Conservation (phyloP, 2,888 invertebrate genomes). For the Aelia acuminata region DNA sequence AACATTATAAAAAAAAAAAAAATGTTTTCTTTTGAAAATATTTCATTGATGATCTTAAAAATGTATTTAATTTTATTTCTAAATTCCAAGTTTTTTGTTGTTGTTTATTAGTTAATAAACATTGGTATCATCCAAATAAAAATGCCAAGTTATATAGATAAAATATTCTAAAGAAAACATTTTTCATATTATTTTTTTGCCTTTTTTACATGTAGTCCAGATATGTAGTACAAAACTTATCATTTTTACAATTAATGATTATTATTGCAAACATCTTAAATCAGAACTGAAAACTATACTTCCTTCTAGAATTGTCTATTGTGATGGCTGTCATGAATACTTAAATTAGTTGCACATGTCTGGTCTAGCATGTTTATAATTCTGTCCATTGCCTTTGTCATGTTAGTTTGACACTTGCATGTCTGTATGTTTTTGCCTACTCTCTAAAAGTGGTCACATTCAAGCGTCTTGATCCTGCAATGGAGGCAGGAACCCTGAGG, state of each 20-base stretch:
- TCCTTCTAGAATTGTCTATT: background rate
- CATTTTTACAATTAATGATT: constrained; percentile 56
- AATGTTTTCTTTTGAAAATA: background rate
- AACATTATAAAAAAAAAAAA: background rate
- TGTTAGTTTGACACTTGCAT: constrained; percentile 61
- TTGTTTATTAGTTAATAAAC: no score
- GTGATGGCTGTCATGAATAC: constrained; percentile 17
- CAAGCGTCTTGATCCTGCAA: constrained; percentile 76
- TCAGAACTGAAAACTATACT: constrained; percentile 3
- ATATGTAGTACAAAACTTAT: constrained; percentile 54
- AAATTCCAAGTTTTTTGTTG: background rate
- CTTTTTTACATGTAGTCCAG: constrained; percentile 55
- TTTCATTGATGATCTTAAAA: background rate
- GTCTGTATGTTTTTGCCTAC: constrained; percentile 67
- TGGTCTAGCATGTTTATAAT: constrained; percentile 59
- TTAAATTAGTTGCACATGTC: constrained; percentile 53
- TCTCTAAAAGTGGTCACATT: constrained; percentile 82
- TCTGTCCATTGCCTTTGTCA: background rate
- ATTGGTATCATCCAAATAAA: background rate
- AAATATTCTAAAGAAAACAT: background rate
- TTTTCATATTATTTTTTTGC: background rate
- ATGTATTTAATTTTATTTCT: background rate
- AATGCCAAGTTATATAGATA: background rate
- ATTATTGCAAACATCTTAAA: background rate
- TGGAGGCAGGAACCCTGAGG: constrained; percentile 65